A percentile compares a stretch with the other conserved stretches of the same genome.
Conservation (phyloP, 2,113 vertebrate genomes). For the Neopipo cinnamomea region DNA sequence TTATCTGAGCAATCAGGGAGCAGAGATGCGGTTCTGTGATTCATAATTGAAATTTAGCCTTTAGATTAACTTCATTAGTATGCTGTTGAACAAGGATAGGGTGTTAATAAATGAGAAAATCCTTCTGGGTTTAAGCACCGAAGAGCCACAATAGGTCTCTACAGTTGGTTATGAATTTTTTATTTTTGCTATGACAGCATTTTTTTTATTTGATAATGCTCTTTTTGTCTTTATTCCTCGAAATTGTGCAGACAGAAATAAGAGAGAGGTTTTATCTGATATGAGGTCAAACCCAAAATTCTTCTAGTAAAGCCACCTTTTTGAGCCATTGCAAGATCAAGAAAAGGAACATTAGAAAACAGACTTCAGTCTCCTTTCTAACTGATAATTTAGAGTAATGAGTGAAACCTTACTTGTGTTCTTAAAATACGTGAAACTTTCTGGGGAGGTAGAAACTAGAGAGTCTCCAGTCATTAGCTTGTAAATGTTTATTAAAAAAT, state of each 20-base stretch:
- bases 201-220: not conserved
- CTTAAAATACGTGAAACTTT: not conserved
- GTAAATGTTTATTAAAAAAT: not conserved
- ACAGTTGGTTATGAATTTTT: conserved; percentile 1
- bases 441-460: not conserved
- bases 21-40: conserved; percentile 59
- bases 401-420: not conserved
- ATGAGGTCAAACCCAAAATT: not conserved
- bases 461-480: not conserved
- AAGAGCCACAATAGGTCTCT: conserved; percentile 33
- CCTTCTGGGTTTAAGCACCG: conserved; percentile 49
- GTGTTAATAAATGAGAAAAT: conserved; percentile 73
- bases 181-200: conserved; percentile 22
- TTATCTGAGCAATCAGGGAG: conserved; percentile 58
- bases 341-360: not conserved
- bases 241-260: not conserved
- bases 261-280: not conserved
- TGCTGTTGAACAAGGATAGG: conserved; percentile 55
- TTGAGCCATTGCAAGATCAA: not conserved
- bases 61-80: conserved; percentile 74
- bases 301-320: not conserved
- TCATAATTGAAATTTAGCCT: conserved; percentile 74
- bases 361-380: not conserved
- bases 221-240: not conserved
- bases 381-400: not conserved